These are phyloP conservation scores for Carcina quercana DNA, from an alignment of 2,888 invertebrate genomes.

Conservation along the genomic window DNA sequence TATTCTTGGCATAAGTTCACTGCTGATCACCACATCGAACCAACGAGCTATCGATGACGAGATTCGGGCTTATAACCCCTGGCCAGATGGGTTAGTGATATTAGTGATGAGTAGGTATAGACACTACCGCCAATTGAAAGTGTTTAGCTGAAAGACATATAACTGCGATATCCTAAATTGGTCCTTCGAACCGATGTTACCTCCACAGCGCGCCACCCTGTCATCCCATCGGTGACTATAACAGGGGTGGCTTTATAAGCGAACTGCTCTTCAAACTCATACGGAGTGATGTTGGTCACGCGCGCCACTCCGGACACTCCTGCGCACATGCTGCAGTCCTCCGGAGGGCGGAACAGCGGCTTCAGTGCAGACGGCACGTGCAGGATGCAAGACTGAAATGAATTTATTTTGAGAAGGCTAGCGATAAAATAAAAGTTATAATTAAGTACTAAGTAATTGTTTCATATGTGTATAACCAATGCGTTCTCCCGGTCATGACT, in stretches of 20 bases:
- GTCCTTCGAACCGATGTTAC: conserved; percentile 27
- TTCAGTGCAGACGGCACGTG: conserved; percentile 42
- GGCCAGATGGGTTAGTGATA: too few relatives aligned
- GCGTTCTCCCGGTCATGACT: too few relatives aligned
- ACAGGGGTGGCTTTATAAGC: conserved; percentile 88
- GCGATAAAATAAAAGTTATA: conserved; percentile 1
- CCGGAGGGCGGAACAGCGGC: conserved; percentile 82
- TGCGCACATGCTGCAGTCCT: conserved; percentile 85
- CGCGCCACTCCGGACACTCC: conserved; percentile 78
- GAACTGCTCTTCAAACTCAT: conserved; percentile 81
- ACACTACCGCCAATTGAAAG: too few relatives aligned
- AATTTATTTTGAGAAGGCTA: neutral
- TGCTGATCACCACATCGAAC: too few relatives aligned
- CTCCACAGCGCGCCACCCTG: conserved; percentile 85
- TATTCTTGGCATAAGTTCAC: too few relatives aligned
- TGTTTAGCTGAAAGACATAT: too few relatives aligned
- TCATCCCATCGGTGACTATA: conserved; percentile 87
- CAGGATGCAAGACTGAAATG: conserved; percentile 39
- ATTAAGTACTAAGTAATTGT: neutral
- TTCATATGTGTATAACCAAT: too few relatives aligned
- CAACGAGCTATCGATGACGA: too few relatives aligned
- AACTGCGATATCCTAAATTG: neutral
- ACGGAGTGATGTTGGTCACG: conserved; percentile 77
- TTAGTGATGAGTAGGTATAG: too few relatives aligned
- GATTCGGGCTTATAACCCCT: too few relatives aligned